Evolutionary conservation across 2,888 invertebrate genomes (phyloP).

Genomic region (Apamea anceps): DNA sequence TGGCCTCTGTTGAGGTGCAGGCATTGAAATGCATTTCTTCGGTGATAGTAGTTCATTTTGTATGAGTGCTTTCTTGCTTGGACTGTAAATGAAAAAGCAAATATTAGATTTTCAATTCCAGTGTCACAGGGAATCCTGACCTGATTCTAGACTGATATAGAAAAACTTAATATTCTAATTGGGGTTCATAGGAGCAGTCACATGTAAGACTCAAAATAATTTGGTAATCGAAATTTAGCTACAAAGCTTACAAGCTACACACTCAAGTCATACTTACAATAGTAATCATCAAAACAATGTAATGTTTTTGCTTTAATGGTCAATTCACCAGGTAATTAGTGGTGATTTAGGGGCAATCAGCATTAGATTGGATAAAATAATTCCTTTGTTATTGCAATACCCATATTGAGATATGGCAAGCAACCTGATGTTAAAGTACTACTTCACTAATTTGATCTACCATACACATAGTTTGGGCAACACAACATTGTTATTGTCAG

Average conservation of each 20-base stretch:
- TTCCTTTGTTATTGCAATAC: background rate
- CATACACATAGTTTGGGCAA: background rate
- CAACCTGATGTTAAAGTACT: background rate
- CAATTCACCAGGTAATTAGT: background rate
- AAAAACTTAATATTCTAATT: background rate
- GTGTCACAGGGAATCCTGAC: too few species aligned
- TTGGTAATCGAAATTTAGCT: background rate
- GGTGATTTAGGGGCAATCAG: background rate
- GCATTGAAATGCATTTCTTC: slow-evolving; percentile 83
- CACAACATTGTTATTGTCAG: background rate
- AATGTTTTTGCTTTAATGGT: background rate
- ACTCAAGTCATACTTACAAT: background rate
- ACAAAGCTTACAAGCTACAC: background rate
- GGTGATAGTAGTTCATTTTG: slow-evolving; percentile 89
- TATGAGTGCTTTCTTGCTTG: slow-evolving; percentile 87
- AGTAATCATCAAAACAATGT: background rate
- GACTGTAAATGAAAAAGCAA: slow-evolving; percentile 87
- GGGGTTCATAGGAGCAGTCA: too few species aligned
- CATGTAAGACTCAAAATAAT: background rate
- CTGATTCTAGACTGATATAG: background rate
- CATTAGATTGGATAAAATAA: background rate
- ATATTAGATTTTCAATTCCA: background rate
- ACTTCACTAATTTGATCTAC: background rate
- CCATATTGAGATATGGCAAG: background rate
- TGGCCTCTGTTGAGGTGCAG: slow-evolving; percentile 85